phyloP scores from a whole-genome alignment of 23 tunicate species.

The Ciona savignyi region DNA sequence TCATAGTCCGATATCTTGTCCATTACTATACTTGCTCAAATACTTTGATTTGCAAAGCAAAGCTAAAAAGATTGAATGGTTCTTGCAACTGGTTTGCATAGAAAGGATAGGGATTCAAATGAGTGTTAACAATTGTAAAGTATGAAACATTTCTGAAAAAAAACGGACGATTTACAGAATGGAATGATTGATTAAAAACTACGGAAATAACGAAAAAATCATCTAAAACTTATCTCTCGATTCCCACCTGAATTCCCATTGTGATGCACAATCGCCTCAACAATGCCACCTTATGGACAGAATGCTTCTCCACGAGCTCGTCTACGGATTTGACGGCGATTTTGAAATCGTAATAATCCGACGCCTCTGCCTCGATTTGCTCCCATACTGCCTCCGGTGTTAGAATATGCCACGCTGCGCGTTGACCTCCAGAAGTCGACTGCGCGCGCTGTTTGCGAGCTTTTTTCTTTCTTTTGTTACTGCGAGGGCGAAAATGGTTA shows the following conservation, averaged over 20 bases:
- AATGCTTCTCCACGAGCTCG: slow-evolving; percentile 42
- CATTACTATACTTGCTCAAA: too few relatives aligned
- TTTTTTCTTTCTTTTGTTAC: slow-evolving; percentile 45
- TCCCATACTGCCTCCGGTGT: slow-evolving; percentile 75
- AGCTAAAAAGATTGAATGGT: background rate
- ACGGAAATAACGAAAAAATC: too few relatives aligned
- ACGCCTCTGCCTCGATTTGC: slow-evolving; percentile 57
- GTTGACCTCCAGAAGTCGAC: background rate
- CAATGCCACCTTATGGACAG: slow-evolving; percentile 58
- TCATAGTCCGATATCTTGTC: too few relatives aligned
- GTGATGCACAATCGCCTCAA: slow-evolving; percentile 58
- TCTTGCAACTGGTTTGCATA: background rate
- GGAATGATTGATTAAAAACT: too few relatives aligned
- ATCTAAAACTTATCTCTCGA: too few relatives aligned
- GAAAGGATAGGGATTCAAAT: too few relatives aligned
- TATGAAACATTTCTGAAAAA: too few relatives aligned
- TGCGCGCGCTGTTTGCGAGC: slow-evolving; percentile 37
- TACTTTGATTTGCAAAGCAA: too few relatives aligned
- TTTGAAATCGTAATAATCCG: slow-evolving; percentile 54
- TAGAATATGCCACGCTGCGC: slow-evolving; percentile 55
- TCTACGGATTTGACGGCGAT: slow-evolving; percentile 27
- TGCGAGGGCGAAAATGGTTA: too few relatives aligned
- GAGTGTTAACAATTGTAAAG: too few relatives aligned
- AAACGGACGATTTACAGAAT: too few relatives aligned
- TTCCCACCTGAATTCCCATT: slow-evolving; percentile 95